Conservation (phyloP, 2,113 vertebrate genomes). For the Pan troglodytes region NHGRI_mPanTro3-v2.1_pri NC_072403.2:128383501-128384000, state of each 20-base stretch:
- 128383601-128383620: too few relatives aligned
- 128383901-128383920: background rate
- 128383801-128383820: background rate
- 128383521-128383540: background rate
- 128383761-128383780: too few relatives aligned
- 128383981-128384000: background rate
- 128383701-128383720: too few relatives aligned
- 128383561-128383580: background rate
- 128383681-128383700: too few relatives aligned
- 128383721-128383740: too few relatives aligned
- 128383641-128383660: too few relatives aligned
- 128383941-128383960: background rate
- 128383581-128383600: background rate
- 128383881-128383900: background rate
- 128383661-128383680: too few relatives aligned
- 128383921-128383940: background rate
- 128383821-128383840: background rate
- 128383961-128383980: background rate
- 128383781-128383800: background rate
- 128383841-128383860: background rate
- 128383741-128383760: too few relatives aligned
- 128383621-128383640: too few relatives aligned
- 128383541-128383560: background rate
- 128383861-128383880: background rate
- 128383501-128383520: background rate